These are phyloP conservation scores for Sesamia inferens DNA, from an alignment of 2,888 invertebrate genomes.

Conservation along the genomic window DNA sequence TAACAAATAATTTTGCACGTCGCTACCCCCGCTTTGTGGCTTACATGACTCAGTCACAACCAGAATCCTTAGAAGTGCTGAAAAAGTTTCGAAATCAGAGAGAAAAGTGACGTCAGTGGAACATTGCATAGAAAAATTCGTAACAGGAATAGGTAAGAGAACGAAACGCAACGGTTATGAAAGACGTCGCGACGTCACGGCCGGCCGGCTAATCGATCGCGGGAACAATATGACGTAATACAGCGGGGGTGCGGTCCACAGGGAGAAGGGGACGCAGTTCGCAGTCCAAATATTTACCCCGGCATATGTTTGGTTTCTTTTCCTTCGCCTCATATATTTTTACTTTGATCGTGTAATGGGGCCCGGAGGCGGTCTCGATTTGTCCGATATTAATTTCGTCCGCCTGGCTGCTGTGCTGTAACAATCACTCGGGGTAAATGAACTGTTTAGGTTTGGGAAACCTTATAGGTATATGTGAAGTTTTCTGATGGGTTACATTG, in stretches of 20 bases:
- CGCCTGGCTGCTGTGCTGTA: constrained; percentile 68
- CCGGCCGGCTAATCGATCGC: constrained; percentile 84
- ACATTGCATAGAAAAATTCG: constrained; percentile 57
- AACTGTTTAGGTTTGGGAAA: constrained; percentile 67
- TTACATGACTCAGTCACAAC: constrained; percentile 49
- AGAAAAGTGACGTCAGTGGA: constrained; percentile 46
- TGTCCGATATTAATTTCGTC: constrained; percentile 86
- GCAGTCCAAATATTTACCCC: constrained; percentile 87
- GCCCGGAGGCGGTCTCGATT: constrained; percentile 84
- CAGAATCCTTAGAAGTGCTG: constrained; percentile 44
- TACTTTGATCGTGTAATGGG: constrained; percentile 87
- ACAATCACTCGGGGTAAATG: constrained; percentile 69
- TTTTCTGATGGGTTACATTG: constrained; percentile 1
- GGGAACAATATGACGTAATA: constrained; percentile 88
- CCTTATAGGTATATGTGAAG: constrained; percentile 42
- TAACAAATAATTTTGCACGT: constrained; percentile 70
- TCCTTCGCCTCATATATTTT: constrained; percentile 89
- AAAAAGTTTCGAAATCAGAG: constrained; percentile 36
- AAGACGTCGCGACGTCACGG: constrained; percentile 80
- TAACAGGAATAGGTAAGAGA: constrained; percentile 59
- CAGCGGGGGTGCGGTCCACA: constrained; percentile 72
- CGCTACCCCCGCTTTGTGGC: constrained; percentile 53
- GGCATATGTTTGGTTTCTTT: constrained; percentile 90
- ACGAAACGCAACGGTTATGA: constrained; percentile 74
- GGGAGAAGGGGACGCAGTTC: constrained; percentile 73